Evolutionary conservation across 2,888 invertebrate species (phyloP).

Genomic region (Meiosimyza platycephala): DNA sequence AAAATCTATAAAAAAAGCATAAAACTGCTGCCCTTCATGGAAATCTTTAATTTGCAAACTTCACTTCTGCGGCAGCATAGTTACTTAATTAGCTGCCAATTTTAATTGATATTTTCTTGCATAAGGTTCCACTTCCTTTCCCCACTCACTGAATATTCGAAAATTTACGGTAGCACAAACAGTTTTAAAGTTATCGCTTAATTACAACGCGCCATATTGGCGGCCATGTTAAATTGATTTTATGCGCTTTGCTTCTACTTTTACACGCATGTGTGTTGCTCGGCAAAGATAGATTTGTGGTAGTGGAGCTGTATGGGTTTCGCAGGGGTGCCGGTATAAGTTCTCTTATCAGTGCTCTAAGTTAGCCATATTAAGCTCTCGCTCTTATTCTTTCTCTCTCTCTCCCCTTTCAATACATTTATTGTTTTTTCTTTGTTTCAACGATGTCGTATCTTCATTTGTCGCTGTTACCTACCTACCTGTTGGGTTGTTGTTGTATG

Average conservation of each 20-base stretch:
- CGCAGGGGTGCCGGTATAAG: not conserved
- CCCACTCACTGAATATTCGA: no score
- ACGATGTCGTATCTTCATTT: not conserved
- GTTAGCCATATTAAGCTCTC: not conserved
- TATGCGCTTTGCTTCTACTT: conserved; percentile 7
- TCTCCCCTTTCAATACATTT: not conserved
- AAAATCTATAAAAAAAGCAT: no score
- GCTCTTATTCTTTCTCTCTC: not conserved
- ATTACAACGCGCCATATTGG: conserved; percentile 42
- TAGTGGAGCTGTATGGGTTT: not conserved
- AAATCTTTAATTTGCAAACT: no score
- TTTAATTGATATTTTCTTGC: not conserved
- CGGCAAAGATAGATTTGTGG: not conserved
- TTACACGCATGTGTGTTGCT: conserved; percentile 5
- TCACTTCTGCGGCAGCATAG: not conserved
- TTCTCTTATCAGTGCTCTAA: not conserved
- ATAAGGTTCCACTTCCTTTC: not conserved
- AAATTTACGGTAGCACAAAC: conserved; percentile 10
- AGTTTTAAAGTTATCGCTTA: conserved; percentile 30
- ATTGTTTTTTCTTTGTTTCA: not conserved
- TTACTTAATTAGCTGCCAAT: conserved; percentile 1
- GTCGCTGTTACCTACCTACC: not conserved
- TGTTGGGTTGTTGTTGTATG: not conserved
- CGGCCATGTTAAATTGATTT: conserved; percentile 44
- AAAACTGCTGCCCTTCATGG: no score